Evolutionary conservation across 1,140 invertebrate species (phyloP).

Genomic region (Luehdorfia chinensis): DNA sequence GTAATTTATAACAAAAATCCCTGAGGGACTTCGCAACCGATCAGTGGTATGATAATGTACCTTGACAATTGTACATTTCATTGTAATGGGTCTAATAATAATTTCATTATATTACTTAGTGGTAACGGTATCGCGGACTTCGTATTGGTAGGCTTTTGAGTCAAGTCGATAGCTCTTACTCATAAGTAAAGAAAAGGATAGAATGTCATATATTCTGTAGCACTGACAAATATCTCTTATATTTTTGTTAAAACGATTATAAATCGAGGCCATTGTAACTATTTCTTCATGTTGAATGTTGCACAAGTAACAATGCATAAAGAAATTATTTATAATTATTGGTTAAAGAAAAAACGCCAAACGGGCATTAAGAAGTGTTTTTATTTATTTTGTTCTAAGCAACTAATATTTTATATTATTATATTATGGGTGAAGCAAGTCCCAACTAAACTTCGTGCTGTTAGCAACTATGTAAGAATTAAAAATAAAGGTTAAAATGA

Average conservation of each 20-base stretch:
- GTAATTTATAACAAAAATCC: conserved; percentile 24
- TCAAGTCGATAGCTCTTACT: conserved; percentile 25
- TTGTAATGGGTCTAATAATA: conserved; percentile 56
- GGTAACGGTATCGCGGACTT: conserved; percentile 20
- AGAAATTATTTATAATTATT: conserved; percentile 64
- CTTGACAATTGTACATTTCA: conserved; percentile 66
- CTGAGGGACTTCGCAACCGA: conserved; percentile 31
- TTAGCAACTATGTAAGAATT: conserved; percentile 58
- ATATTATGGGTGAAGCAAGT: conserved; percentile 53
- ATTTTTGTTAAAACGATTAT: conserved; percentile 48
- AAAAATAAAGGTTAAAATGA: conserved; percentile 56
- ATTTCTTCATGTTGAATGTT: conserved; percentile 70
- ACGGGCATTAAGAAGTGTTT: conserved; percentile 66
- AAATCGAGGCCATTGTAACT: conserved; percentile 68
- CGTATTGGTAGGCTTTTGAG: conserved; percentile 4
- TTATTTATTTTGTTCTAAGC: conserved; percentile 75
- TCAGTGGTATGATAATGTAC: conserved; percentile 41
- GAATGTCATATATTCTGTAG: not conserved
- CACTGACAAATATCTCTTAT: conserved; percentile 14
- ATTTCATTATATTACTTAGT: conserved; percentile 24
- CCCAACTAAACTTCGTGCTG: conserved; percentile 59
- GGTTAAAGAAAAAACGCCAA: conserved; percentile 51
- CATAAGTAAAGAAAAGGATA: conserved; percentile 20
- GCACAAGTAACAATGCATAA: conserved; percentile 62
- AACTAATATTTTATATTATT: conserved; percentile 74